Evolutionary conservation across 2,113 vertebrate genomes (phyloP), one percentile per base, ranked within the genome.

Genomic region (Glareola pratincola): DNA sequence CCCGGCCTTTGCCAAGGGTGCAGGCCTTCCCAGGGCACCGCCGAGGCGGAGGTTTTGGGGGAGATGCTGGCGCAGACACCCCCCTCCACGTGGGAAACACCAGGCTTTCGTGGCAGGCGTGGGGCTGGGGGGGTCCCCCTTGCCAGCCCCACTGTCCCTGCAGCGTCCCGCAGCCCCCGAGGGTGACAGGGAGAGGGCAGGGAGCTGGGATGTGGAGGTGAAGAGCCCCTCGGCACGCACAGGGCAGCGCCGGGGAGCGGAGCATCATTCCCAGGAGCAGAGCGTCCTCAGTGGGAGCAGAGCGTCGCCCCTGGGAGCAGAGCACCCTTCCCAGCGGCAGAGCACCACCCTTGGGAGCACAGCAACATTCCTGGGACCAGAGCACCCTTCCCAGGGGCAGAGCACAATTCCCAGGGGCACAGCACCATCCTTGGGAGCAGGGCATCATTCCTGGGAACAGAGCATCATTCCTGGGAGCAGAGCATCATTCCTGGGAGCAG

Each of bases 31-130:
- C 3, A 5, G 51, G 37, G 16, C 4, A 2, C 34, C 53, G 39
- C 78, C 30, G 2, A 0, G 9, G 10, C 0, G 4, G 16, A 12
- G 60, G 2, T 8, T 74, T 69, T 4, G 51, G 66, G 29, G 53
- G 53, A 50, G 47, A 37, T 7, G 75, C 22, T 14, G n/a, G 12
- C 4, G 24, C 39, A 26, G 27, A 43, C 2, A n/a, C 4, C 23
- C 30, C 8, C 20, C 2, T 34, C 22, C 2, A 10, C 72, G 23
- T 66, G 24, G 39, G 78, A 53, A 86, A 62, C 2, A 72, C 8
- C 37, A 63, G 18, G 56, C 14, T 29, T 32, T 23, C 43, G 30
- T 0, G 12, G 47, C 16, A 36, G 60, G 30, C 0, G 5, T 29
- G 45, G 47, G 64, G 62, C 3, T 57, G 47, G 32, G 29, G 29